phyloP scores from a whole-genome alignment of 1,140 invertebrate genomes.

The Fopius arisanus region DNA sequence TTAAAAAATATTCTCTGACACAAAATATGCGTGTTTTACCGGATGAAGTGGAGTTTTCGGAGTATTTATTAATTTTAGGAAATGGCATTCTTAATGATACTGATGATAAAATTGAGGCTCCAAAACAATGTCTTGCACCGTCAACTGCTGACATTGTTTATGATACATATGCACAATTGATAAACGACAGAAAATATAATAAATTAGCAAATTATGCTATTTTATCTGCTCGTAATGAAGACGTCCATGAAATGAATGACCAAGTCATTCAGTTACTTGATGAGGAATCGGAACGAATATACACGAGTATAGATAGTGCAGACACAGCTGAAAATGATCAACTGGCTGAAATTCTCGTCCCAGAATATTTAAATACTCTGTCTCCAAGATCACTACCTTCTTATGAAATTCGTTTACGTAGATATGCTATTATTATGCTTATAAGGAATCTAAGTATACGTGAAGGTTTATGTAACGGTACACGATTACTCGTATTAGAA shows the following conservation, averaged over 20 bases:
- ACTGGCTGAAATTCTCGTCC: not conserved
- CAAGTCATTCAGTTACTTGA: too few relatives aligned
- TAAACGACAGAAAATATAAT: too few relatives aligned
- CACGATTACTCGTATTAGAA: not conserved
- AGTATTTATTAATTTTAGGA: too few relatives aligned
- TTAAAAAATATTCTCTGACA: too few relatives aligned
- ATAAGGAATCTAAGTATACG: constrained; percentile 9
- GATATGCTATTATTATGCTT: constrained; percentile 21
- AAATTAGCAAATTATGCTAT: not conserved
- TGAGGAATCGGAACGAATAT: too few relatives aligned
- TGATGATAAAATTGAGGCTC: too few relatives aligned
- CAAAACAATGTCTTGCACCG: too few relatives aligned
- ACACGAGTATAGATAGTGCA: not conserved
- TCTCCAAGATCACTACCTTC: not conserved
- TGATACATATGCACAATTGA: too few relatives aligned
- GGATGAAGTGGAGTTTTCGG: too few relatives aligned
- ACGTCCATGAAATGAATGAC: not conserved
- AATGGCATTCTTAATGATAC: too few relatives aligned
- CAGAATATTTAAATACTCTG: constrained; percentile 25
- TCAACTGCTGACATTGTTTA: too few relatives aligned
- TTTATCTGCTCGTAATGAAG: not conserved
- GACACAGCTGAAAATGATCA: not conserved
- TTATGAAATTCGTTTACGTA: constrained; percentile 18
- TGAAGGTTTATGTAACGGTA: constrained; percentile 13
- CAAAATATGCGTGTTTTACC: too few relatives aligned